Percentiles rank a stretch among this genome's conserved stretches.
These are phyloP conservation scores for Dryobota labecula DNA, from an alignment of 2,888 invertebrate genomes.

Conservation along the genomic window DNA sequence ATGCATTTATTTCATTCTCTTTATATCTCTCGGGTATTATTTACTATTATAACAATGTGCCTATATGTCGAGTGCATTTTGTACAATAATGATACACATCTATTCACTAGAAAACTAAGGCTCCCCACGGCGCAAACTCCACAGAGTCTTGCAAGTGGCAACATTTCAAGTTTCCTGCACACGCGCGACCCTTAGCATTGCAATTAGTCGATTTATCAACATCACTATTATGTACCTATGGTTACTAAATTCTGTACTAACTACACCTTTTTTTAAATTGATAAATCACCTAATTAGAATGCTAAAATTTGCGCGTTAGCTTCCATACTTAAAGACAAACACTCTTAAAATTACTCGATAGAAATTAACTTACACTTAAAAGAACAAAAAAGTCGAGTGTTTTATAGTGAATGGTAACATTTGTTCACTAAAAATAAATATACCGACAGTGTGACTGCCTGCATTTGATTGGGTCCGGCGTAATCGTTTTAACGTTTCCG, in stretches of 20 bases:
- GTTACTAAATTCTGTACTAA: slow-evolving; percentile 59
- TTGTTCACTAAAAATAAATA: slow-evolving; percentile 87
- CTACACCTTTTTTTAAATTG: slow-evolving; percentile 55
- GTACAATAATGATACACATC: slow-evolving; percentile 87
- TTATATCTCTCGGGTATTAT: slow-evolving; percentile 86
- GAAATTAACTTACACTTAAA: slow-evolving; percentile 83
- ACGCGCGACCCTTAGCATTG: slow-evolving; percentile 61
- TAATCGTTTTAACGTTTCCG: slow-evolving; percentile 51
- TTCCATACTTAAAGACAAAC: slow-evolving; percentile 64
- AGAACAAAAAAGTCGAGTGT: slow-evolving; percentile 81
- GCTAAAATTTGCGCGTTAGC: slow-evolving; percentile 37
- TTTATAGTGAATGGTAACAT: slow-evolving; percentile 89
- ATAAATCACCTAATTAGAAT: slow-evolving; percentile 54
- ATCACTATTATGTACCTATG: slow-evolving; percentile 52
- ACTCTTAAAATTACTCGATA: slow-evolving; percentile 77
- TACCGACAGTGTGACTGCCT: slow-evolving; percentile 61
- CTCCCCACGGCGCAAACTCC: slow-evolving; percentile 63
- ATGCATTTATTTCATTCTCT: slow-evolving; percentile 82
- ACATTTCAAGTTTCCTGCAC: slow-evolving; percentile 63
- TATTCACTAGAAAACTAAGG: slow-evolving; percentile 81
- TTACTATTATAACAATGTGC: slow-evolving; percentile 88
- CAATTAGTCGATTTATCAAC: slow-evolving; percentile 52
- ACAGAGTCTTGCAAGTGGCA: slow-evolving; percentile 62
- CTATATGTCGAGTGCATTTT: slow-evolving; percentile 87
- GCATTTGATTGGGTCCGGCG: slow-evolving; percentile 62